A percentile compares a stretch with the other conserved stretches of the same genome.
phyloP scores from a whole-genome alignment of 2,113 vertebrate genomes.

The Setophaga coronata region DNA sequence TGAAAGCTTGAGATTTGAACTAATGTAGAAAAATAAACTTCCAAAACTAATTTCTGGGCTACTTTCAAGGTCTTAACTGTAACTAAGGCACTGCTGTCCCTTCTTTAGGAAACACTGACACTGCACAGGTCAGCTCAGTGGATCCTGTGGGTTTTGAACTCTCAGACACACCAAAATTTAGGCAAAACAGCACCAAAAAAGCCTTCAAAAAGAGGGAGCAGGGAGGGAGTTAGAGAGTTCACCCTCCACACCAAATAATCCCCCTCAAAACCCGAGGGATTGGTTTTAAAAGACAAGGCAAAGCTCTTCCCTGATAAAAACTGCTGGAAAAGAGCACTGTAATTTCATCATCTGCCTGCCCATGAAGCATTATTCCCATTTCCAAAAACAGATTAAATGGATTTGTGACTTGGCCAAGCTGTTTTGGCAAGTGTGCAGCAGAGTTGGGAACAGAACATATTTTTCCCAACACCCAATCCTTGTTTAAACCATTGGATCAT shows the following conservation, averaged over 20 bases:
- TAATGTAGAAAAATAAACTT: background rate
- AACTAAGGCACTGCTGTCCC: background rate
- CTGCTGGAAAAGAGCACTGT: background rate
- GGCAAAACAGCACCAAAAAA: background rate
- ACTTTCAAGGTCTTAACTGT: background rate
- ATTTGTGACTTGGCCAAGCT: constrained; percentile 48
- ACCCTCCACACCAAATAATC: background rate
- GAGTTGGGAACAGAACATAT: constrained; percentile 31
- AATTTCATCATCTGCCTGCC: constrained; percentile 4
- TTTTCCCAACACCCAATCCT: constrained; percentile 10
- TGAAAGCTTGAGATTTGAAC: background rate
- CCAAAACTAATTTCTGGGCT: background rate
- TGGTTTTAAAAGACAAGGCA: background rate
- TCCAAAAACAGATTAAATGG: constrained; percentile 57
- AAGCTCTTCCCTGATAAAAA: background rate
- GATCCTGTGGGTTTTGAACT: background rate
- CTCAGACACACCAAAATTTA: background rate
- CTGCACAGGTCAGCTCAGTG: fast-evolving
- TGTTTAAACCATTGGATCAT: background rate
- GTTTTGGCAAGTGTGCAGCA: background rate
- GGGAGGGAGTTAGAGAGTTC: background rate
- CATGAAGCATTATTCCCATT: constrained; percentile 23
- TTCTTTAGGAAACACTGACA: background rate
- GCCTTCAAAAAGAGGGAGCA: background rate
- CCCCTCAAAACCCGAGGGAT: background rate